A percentile compares a stretch with the other conserved stretches of the same genome.
phyloP scores from a whole-genome alignment of 2,888 invertebrate species.

The Lepeophtheirus nordmannii region DNA sequence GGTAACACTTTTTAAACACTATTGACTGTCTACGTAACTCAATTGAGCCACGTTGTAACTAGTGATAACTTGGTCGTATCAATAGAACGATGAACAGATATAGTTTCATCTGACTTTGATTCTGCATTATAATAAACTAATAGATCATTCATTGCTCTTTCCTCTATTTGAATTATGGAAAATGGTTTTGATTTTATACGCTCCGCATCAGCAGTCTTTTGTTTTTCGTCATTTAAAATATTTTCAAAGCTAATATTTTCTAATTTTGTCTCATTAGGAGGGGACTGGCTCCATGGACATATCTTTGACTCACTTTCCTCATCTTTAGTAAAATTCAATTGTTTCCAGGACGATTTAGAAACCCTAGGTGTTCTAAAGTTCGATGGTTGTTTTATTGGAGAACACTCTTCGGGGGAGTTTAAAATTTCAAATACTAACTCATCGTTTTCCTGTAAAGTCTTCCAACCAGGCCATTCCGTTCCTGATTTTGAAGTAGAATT shows the following conservation, averaged over 20 bases:
- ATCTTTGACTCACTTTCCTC: background rate
- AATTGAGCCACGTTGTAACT: background rate
- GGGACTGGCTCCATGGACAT: background rate
- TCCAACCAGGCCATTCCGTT: no score
- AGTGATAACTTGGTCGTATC: background rate
- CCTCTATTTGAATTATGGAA: background rate
- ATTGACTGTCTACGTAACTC: no score
- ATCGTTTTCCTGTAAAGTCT: no score
- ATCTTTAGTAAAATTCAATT: background rate
- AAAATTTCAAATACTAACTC: no score
- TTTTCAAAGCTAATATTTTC: background rate
- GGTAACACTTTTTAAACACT: no score
- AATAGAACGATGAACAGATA: background rate
- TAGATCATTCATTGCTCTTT: background rate
- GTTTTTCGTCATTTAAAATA: background rate
- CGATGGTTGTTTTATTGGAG: background rate
- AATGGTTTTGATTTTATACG: background rate
- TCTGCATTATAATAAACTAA: background rate
- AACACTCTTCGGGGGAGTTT: background rate
- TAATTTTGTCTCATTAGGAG: background rate
- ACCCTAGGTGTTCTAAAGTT: background rate
- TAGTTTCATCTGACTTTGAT: conserved; percentile 1
- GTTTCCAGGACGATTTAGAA: background rate
- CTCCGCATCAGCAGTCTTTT: background rate
- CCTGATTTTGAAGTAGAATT: no score